Base-by-base conservation (phyloP, 1,140 invertebrate genomes). In the Stegodyphus mimosarum region DNA sequence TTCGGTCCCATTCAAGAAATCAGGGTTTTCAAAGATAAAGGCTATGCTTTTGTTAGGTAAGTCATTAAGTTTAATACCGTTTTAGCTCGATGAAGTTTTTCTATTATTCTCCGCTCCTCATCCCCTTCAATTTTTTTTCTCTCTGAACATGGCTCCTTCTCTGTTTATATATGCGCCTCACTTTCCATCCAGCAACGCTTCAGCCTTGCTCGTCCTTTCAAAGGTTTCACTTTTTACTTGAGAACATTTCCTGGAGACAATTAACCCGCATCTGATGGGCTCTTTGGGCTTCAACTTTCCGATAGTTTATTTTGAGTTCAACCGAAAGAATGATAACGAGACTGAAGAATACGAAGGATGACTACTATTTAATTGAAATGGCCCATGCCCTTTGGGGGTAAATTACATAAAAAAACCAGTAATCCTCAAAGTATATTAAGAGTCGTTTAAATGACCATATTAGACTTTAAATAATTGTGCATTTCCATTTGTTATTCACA, bases 21-120 rank as follows among this genome's bases (percentile, higher is more conserved):
- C 89, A 93, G 98, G 87, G 97, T 99, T 87, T 99, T 99, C 93
- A 99, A 99, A 92, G 97, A 99, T 90, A 99, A 99, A 91, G 98
- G 98, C 89, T 99, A 99, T 91, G 96, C 97, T 88, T 99, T 99
- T 91, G 95, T 99, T 89, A 95, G 87, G 87, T 87, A 86, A 78
- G 55, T 60, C 55, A 60, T 60, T 10, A 60, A 60, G 55, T 60
- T 60, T 60, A 60, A 60, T 60, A 60, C 55, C 73, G 64, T 73
- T 84, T 84, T 84, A 77, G 66, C 73, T 76, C 83, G 50, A 74
- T 83, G 81, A 74, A 75, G 50, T 83, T 83, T 83, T 83, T 83
- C 71, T 83, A 75, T 83, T 83, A 75, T 75, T 75, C 71, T 71
- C 64, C 66, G 15, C 70, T 17, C 13, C 53, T 53, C 48, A 50